Base-by-base conservation (phyloP, 2,113 vertebrate genomes). In the Lathamus discolor region DNA sequence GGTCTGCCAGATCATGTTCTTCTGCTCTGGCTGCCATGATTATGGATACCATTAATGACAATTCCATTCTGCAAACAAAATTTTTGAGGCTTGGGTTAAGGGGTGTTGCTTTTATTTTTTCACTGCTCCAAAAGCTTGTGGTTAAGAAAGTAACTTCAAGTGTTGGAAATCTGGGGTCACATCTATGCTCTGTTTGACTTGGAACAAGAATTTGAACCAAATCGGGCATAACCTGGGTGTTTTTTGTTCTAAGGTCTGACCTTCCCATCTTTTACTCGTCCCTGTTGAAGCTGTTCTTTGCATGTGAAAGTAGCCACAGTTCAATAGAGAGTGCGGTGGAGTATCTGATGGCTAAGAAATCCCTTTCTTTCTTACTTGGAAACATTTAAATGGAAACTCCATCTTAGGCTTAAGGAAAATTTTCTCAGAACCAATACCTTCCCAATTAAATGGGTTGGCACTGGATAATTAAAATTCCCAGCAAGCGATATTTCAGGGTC, bases 331-430 rank as follows among this genome's bases (percentile, higher is more conserved):
- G 20, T 17, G 16, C 63, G 82, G 15, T 77, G 19, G 18, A 62
- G 55, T 81, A 83, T 77, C 37, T 88, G 31, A 59, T 52, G 61
- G 59, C 44, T 81, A 55, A 92, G 33, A 70, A 88, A 80, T 64
- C 8, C 3, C 23, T 35, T 86, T 82, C n/a, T 92, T 83, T 84
- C 55, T 75, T 70, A 46, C 37, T 70, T 91, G 74, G 62, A 91
- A 92, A 67, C 33, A 46, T 75, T 87, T 75, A 82, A 87, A 74
- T 93, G 86, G 88, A 94, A 94, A 96, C 51, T 90, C 37, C 41
- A 55, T 67, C 31, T 67, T 29, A 39, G 17, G 27, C 57, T 88
- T 57, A 75, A 88, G 73, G 92, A 92, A 93, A 75, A 41, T 22
- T 83, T 88, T 57, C 52, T 81, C 19, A 46, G 51, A 86, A 86